Conservation (phyloP, 2,797 vertebrate genomes). For the Epinephelus awoara region DNA sequence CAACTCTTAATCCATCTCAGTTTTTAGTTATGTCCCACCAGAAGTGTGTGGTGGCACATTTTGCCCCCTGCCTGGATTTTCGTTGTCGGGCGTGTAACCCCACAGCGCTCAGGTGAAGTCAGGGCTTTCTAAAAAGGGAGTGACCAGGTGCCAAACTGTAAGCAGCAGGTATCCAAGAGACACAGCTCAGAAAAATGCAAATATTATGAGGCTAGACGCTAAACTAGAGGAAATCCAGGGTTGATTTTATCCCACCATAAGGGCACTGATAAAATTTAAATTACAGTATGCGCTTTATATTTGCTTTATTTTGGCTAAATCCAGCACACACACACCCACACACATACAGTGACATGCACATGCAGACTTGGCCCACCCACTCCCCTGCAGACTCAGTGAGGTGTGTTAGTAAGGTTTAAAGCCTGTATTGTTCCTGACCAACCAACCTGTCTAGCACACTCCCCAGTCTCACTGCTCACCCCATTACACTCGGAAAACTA, state of each 20-base stretch:
- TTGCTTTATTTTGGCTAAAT: slow-evolving; percentile 12
- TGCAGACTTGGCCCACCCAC: slow-evolving; percentile 43
- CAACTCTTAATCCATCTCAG: too few relatives aligned
- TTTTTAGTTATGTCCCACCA: too few relatives aligned
- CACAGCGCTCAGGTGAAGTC: too few relatives aligned
- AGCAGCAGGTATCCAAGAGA: too few relatives aligned
- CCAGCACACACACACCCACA: slow-evolving; percentile 8
- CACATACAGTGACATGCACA: slow-evolving; percentile 37
- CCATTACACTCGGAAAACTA: slow-evolving; percentile 80
- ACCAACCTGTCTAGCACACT: slow-evolving; percentile 75
- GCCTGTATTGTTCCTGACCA: slow-evolving; percentile 82
- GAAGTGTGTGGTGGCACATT: too few relatives aligned
- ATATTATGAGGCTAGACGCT: too few relatives aligned
- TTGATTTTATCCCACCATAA: background rate
- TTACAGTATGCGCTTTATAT: slow-evolving; percentile 1
- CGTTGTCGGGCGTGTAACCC: too few relatives aligned
- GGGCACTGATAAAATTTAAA: background rate
- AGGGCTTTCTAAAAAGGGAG: too few relatives aligned
- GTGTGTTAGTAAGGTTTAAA: slow-evolving; percentile 81
- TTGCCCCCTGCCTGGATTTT: too few relatives aligned
- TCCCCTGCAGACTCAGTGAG: slow-evolving; percentile 74
- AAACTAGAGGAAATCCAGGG: too few relatives aligned
- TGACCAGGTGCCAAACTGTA: too few relatives aligned
- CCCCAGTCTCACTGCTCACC: slow-evolving; percentile 69
- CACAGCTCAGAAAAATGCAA: too few relatives aligned